These are phyloP conservation scores for Tenodera sinensis DNA, from an alignment of 2,888 invertebrate genomes.

Conservation along the genomic window DNA sequence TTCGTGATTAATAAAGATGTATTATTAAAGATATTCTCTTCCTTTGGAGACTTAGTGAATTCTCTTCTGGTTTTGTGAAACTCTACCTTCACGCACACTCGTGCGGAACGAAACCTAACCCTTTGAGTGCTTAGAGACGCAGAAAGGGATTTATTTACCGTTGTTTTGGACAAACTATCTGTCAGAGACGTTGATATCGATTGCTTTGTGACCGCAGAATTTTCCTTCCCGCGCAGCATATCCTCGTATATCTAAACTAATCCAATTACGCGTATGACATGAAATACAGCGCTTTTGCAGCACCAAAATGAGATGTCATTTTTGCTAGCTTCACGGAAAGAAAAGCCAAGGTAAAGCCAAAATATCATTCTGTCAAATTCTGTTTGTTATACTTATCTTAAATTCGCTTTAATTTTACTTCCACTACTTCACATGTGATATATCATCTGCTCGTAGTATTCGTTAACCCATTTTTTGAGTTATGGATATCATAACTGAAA, in stretches of 20 bases:
- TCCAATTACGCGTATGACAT: neutral
- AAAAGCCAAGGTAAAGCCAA: neutral
- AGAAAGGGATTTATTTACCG: neutral
- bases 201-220: neutral
- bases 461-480: too few relatives aligned
- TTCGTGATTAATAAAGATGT: too few relatives aligned
- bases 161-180: neutral
- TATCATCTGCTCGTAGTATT: too few relatives aligned
- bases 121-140: neutral
- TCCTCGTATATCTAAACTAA: neutral
- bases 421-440: too few relatives aligned
- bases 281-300: neutral
- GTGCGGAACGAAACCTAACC: neutral
- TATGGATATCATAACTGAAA: too few relatives aligned
- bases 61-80: too few relatives aligned
- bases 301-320: neutral
- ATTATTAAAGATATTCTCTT: too few relatives aligned
- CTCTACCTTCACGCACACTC: neutral
- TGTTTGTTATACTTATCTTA: too few relatives aligned
- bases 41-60: too few relatives aligned
- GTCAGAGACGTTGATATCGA: neutral
- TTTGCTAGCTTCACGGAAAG: neutral
- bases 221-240: neutral
- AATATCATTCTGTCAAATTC: too few relatives aligned
- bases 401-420: too few relatives aligned